phyloP scores from a whole-genome alignment of 2,113 vertebrate species.

The Ahaetulla prasina region DNA sequence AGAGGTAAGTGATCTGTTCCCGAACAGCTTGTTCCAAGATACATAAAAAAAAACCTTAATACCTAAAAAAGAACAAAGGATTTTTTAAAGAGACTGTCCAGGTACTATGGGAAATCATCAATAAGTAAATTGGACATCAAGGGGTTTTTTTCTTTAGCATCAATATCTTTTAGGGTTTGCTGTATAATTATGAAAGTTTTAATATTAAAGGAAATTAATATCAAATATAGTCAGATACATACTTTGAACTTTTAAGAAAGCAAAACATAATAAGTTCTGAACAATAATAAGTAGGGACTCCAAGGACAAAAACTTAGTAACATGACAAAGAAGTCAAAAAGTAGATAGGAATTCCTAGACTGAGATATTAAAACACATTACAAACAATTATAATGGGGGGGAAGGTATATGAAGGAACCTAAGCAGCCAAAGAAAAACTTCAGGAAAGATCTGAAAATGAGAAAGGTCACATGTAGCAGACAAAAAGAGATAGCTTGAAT shows the following conservation, averaged over 20 bases:
- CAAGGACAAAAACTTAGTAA: not conserved
- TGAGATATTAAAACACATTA: not conserved
- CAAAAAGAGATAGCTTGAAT: not conserved
- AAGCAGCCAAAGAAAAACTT: not conserved
- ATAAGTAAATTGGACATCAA: not conserved
- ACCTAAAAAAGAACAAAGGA: not conserved
- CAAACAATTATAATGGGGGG: not conserved
- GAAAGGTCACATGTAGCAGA: not conserved
- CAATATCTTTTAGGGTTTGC: not conserved
- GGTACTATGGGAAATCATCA: not conserved
- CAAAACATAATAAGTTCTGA: not conserved
- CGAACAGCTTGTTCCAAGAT: not conserved
- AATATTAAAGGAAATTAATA: not conserved
- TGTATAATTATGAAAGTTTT: not conserved
- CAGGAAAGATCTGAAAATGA: not conserved
- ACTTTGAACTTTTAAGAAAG: not conserved
- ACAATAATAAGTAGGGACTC: not conserved
- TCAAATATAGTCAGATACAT: not conserved
- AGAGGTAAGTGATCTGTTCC: constrained; percentile 67
- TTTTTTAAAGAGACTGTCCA: not conserved
- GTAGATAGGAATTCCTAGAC: not conserved
- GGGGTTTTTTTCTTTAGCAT: not conserved
- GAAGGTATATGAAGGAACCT: not conserved
- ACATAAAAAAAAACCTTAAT: not conserved
- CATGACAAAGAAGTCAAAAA: not conserved